Percentiles rank a stretch among this genome's conserved stretches.
These are phyloP conservation scores for Scaptomyza pallida DNA, from an alignment of 1,140 invertebrate species.

Conservation along the genomic window DNA sequence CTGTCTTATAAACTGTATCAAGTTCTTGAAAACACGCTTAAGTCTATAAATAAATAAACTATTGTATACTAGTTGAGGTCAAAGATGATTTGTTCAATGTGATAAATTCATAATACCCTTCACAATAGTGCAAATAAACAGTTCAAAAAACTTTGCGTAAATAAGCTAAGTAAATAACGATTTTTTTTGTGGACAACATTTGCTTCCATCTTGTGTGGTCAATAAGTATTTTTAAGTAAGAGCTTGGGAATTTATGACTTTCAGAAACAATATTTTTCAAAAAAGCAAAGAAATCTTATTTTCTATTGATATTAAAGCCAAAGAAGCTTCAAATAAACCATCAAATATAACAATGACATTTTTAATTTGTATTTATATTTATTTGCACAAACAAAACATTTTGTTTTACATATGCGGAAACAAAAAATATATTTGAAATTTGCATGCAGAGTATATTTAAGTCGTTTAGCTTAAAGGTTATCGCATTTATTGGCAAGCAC, in stretches of 20 bases:
- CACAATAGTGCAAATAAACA: constrained; percentile 23
- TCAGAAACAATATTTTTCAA: too few relatives aligned
- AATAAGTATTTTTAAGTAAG: neutral
- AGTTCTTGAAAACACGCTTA: neutral
- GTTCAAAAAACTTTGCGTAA: constrained; percentile 11
- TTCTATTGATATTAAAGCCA: too few relatives aligned
- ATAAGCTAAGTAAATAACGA: constrained; percentile 5
- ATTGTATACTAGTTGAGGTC: neutral
- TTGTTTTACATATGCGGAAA: neutral
- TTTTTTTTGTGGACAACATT: constrained; percentile 11
- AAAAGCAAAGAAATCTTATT: neutral
- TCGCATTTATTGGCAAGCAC: neutral
- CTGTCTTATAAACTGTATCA: too few relatives aligned
- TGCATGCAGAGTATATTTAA: constrained; percentile 5
- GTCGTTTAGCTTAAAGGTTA: neutral
- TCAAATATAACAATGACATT: neutral
- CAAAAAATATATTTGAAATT: neutral
- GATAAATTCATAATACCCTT: constrained; percentile 1
- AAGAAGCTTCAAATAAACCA: neutral
- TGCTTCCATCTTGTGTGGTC: too few relatives aligned
- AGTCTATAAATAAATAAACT: neutral
- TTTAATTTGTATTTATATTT: neutral
- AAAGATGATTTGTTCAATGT: neutral
- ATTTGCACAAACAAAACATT: neutral
- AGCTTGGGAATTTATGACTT: neutral